Evolutionary conservation across 92 coral and sea anemone genomes (phyloP).

Genomic region (Hydrozoanthus gracilis): DNA sequence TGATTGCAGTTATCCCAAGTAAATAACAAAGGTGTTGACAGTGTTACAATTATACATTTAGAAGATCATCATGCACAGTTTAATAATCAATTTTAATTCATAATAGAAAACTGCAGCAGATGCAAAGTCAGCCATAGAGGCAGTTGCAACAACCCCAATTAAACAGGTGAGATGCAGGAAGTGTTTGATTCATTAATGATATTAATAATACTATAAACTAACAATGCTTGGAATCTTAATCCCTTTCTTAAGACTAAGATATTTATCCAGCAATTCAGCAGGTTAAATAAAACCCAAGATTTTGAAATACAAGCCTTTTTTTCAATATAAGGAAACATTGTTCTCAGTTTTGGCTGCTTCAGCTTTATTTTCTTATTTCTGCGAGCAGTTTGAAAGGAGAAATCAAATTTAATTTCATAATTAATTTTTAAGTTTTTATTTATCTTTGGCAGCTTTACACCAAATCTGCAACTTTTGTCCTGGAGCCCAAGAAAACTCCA

Average conservation of each 20-base stretch:
- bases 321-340: no score
- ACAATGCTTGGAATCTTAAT: neutral
- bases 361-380: no score
- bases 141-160: slow-evolving; percentile 3
- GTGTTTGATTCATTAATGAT: neutral
- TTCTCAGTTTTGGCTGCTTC: no score
- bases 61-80: neutral
- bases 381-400: no score
- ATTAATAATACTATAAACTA: neutral
- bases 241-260: neutral
- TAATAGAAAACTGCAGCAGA: slow-evolving; percentile 16
- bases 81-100: neutral
- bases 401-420: neutral
- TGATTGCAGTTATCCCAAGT: no score
- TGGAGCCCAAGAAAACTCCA: slow-evolving; percentile 56
- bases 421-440: neutral
- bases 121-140: slow-evolving; percentile 42
- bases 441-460: neutral
- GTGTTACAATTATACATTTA: no score
- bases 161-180: neutral
- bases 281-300: neutral
- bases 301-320: neutral
- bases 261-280: no score
- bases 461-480: slow-evolving; percentile 61
- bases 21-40: no score